Conservation (phyloP, 2,888 invertebrate species). For the Hypercompe scribonia region DNA sequence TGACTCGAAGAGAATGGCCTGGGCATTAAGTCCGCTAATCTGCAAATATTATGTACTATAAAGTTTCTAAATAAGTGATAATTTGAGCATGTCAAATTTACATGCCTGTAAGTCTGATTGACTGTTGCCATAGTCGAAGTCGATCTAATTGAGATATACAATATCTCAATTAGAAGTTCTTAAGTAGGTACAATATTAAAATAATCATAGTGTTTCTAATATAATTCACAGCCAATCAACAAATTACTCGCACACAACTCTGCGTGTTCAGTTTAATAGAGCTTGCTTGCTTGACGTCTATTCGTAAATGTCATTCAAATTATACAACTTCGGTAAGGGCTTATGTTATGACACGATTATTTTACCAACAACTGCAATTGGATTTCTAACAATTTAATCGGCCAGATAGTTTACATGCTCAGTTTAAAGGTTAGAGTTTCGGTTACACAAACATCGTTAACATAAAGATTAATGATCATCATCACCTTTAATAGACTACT, state of each 20-base stretch:
- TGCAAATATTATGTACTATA: no score
- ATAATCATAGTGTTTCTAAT: conserved; percentile 35
- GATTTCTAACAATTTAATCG: neutral
- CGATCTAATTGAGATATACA: neutral
- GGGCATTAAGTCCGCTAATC: no score
- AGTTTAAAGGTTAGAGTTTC: neutral
- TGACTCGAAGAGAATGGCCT: no score
- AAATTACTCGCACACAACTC: neutral
- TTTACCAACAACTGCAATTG: conserved; percentile 1
- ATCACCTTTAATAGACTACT: neutral
- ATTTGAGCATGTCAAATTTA: no score
- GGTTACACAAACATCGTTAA: neutral
- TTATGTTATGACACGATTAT: conserved; percentile 21
- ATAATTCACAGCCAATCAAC: conserved; percentile 27
- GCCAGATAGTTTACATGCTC: neutral
- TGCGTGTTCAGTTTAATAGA: conserved; percentile 31
- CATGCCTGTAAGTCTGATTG: neutral
- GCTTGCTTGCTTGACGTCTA: conserved; percentile 21
- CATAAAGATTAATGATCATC: neutral
- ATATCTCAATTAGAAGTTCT: conserved; percentile 4
- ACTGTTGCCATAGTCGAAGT: neutral
- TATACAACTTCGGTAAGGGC: conserved; percentile 32
- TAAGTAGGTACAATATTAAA: conserved; percentile 18
- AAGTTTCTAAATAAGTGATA: no score
- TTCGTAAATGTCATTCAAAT: conserved; percentile 40